Base-by-base conservation (phyloP, 1,140 invertebrate genomes). In the Hylaeus volcanicus region DNA sequence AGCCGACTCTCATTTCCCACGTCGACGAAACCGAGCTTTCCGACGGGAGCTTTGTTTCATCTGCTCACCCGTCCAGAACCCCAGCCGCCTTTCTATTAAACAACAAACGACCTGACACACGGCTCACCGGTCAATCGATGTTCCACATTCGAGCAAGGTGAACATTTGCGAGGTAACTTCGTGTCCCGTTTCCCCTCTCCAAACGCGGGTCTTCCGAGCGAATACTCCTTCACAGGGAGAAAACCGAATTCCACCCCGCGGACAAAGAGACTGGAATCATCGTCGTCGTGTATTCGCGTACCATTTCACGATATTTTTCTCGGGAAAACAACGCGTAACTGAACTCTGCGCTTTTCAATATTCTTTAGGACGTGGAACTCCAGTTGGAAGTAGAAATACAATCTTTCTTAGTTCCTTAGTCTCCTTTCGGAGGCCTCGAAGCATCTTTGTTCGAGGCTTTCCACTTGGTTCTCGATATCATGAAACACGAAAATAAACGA, bases 101-200 rank as follows among this genome's bases (percentile, higher is more conserved):
- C 74, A 75, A 83, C 68, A 82, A 85, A 86, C 78, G 84, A 81
- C 74, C 79, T 86, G 74, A 58, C 58, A 75, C 70, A 81, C 55
- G 74, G 73, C 58, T 82, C 74, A 71, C 74, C 74, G 64, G 80
- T 78, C 79, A 85, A 86, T 86, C 84, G 83, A 85, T 86, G 79
- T 61, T 78, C 70, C 79, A 77, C 58, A 81, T 84, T 74, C 78
- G 68, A 80, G 63, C 82, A 77, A 86, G 61, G 58, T 76, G 70
- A 82, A 74, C 55, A 48, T 74, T 77, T 48, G 69, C 69, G 37
- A 66, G 73, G 45, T 53, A 9, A 65, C 63, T 65, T 43, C 72
- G 43, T n/a, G 45, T 48, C 72, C 45, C 60, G 45, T 15, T n/a
- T 63, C 72, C n/a, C 72, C 3, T 43, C 58, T n/a, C 12, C 61